Base-by-base conservation (phyloP, 2,888 invertebrate genomes). In the Teinopalpus imperialis region DNA sequence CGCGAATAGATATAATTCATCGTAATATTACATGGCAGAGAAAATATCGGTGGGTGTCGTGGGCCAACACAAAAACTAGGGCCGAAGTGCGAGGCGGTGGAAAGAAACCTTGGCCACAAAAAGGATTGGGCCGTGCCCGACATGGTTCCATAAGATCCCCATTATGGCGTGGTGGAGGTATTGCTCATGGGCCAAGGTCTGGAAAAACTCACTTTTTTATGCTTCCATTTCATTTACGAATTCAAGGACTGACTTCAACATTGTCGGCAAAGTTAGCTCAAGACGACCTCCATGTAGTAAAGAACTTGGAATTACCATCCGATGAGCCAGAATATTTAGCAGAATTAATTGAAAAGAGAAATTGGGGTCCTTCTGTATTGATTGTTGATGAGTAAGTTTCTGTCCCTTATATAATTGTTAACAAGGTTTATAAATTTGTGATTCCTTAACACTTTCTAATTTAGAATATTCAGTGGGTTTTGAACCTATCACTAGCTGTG, bases 61-160 rank as follows among this genome's bases (percentile, higher is more conserved):
- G 93, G 89, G 94, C 93, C 0, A 90, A 94, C 61, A 91, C 94
- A 1, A 94, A 95, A 72, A 92, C 93, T 0, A 90, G 96, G 43
- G 94, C 95, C 0, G 99, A 99, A 86, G 93, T 95, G 43, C 87
- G 92, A 34, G 98, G 98, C 23, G 97, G 98, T 40, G 97, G 97
- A 0, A 90, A 91, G 14, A 99, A 99, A 65, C 99, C 99, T 0
- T 98, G 98, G 98, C 97, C 96, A 0, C 99, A 99, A 72, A 99
- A 99, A 82, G 97, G 98, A 12, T 69, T 91, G 16, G 99, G 99
- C 0, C 91, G 92, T 56, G 95, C 99, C 0, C 91, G 99, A 29
- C 98, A 98, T 69, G 97, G 98, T 7, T 97, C 97, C 6, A 95
- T 96, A 48, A 91, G 97, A 45, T 96, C 98, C 1, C 98, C 98